These are phyloP conservation scores for Periophthalmodon schlosseri DNA, from an alignment of 2,113 vertebrate species.

Conservation along the genomic window DNA sequence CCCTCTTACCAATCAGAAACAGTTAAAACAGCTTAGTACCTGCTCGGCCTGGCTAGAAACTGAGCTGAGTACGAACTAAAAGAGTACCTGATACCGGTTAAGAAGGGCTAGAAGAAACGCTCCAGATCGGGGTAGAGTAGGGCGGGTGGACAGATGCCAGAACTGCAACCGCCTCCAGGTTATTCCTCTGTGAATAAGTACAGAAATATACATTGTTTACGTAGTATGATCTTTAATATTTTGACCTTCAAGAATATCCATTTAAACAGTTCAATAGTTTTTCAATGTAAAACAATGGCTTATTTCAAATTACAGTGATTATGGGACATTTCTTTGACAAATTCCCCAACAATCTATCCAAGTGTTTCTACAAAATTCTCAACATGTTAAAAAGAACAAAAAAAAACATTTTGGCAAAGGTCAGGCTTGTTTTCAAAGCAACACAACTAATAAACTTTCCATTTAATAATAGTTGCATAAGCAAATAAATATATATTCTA, in stretches of 20 bases:
- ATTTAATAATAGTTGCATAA: conserved; percentile 3
- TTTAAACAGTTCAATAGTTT: conserved; percentile 1
- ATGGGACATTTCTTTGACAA: conserved; percentile 2
- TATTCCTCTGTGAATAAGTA: neutral
- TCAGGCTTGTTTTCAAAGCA: conserved; percentile 8
- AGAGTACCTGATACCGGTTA: no score
- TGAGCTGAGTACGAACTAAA: no score
- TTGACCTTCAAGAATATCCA: conserved; percentile 7
- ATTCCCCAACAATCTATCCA: neutral
- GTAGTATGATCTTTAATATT: conserved; percentile 1
- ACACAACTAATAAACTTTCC: conserved; percentile 13
- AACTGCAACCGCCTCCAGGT: no score
- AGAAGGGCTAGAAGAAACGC: no score
- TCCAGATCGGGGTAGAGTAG: no score
- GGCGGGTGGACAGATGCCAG: neutral
- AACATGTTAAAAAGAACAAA: neutral
- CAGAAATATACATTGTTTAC: neutral
- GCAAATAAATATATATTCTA: conserved; percentile 17
- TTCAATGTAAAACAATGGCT: conserved; percentile 13
- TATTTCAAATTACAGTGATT: conserved; percentile 10
- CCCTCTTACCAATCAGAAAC: no score
- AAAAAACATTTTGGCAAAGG: neutral
- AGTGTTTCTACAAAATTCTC: conserved; percentile 2
- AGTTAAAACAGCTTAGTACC: no score
- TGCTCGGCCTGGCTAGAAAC: no score